Conservation (phyloP, 2,888 invertebrate species). For the Hemithea aestivaria region DNA sequence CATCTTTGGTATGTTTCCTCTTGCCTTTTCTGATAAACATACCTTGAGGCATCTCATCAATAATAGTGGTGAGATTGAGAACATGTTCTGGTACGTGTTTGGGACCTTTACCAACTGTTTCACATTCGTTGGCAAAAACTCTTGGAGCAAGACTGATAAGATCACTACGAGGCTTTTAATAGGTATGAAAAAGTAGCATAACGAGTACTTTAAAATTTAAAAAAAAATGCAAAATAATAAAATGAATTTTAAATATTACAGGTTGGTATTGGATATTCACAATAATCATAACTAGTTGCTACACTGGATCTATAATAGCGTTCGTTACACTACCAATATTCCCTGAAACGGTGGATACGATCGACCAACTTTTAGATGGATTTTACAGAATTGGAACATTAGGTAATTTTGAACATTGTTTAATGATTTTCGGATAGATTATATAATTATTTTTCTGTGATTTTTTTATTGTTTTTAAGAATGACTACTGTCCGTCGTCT, state of each 20-base stretch:
- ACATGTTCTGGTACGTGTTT: conserved; percentile 93
- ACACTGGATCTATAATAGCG: conserved; percentile 91
- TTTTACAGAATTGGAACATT: conserved; percentile 86
- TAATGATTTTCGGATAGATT: too few relatives aligned
- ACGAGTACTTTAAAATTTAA: not conserved
- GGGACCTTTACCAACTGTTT: conserved; percentile 92
- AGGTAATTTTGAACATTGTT: conserved; percentile 61
- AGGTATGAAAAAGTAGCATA: conserved; percentile 64
- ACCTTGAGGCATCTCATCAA: conserved; percentile 82
- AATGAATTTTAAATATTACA: conserved; percentile 37
- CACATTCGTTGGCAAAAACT: conserved; percentile 83
- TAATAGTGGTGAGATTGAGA: conserved; percentile 85
- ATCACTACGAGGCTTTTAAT: conserved; percentile 85
- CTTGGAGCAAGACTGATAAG: conserved; percentile 85
- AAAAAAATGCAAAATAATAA: too few relatives aligned
- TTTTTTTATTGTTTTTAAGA: too few relatives aligned
- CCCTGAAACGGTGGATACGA: conserved; percentile 85
- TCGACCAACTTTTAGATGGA: conserved; percentile 81
- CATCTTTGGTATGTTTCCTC: conserved; percentile 85
- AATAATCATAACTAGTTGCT: conserved; percentile 90
- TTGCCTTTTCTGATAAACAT: conserved; percentile 86
- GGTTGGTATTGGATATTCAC: conserved; percentile 92
- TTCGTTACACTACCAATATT: conserved; percentile 89
- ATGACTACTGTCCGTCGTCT: too few relatives aligned
- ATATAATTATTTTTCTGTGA: too few relatives aligned